These are phyloP conservation scores for Notothenia coriiceps DNA, from an alignment of 2,113 vertebrate genomes.

Conservation along the genomic window DNA sequence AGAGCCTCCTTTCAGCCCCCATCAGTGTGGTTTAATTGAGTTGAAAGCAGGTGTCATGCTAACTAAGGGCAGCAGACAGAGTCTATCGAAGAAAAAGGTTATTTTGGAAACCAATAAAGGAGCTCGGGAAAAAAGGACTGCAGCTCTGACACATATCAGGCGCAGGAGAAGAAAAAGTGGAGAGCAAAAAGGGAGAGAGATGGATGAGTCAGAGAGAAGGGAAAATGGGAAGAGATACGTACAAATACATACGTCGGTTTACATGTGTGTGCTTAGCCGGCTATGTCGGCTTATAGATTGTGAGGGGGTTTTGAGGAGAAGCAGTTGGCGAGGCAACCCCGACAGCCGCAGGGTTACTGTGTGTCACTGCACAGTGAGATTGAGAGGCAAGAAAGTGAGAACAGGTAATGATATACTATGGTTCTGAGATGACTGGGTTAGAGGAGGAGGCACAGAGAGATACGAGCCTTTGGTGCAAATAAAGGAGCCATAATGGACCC, in stretches of 20 bases:
- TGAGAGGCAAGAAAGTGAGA: constrained; percentile 26
- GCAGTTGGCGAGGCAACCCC: constrained; percentile 22
- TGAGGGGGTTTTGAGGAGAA: constrained; percentile 46
- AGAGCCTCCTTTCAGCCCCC: constrained; percentile 56
- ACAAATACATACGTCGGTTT: neutral
- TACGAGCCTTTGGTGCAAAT: constrained; percentile 37
- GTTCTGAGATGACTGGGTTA: constrained; percentile 47
- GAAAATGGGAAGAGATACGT: neutral
- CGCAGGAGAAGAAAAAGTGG: constrained; percentile 32
- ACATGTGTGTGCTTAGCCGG: constrained; percentile 2
- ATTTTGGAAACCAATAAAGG: constrained; percentile 61
- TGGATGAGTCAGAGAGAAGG: constrained; percentile 17
- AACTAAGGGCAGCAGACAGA: constrained; percentile 58
- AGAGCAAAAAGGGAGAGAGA: neutral
- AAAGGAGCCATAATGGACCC: constrained; percentile 47
- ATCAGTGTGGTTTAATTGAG: constrained; percentile 71
- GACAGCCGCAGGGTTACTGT: constrained; percentile 44
- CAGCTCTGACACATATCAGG: constrained; percentile 47
- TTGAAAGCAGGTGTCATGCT: constrained; percentile 70
- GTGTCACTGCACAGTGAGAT: constrained; percentile 56
- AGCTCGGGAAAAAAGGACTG: constrained; percentile 38
- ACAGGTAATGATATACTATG: constrained; percentile 53
- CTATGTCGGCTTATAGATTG: constrained; percentile 29
- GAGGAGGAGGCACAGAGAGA: constrained; percentile 26
- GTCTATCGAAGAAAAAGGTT: constrained; percentile 49